Evolutionary conservation across 2,888 invertebrate species (phyloP), one percentile per base, ranked within the genome.

Genomic region (Steinernema carpocapsae): DNA sequence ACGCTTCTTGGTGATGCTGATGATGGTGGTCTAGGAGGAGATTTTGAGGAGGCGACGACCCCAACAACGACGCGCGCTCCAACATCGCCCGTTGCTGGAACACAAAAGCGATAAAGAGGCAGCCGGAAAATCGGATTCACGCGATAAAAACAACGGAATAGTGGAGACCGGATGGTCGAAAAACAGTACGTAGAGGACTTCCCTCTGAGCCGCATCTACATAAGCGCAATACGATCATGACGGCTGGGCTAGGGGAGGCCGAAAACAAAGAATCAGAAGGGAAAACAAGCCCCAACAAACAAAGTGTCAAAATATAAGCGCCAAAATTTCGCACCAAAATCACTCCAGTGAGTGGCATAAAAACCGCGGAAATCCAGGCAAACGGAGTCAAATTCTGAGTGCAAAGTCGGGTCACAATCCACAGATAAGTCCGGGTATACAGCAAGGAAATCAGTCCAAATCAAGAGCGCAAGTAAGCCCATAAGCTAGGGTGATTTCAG

Each of bases 1-100:
- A 56, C 3, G 56, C n/a, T 26, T 56, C 56, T 12, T 3, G 56
- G 12, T 56, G 56, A 6, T 56, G 56, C 14, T 22, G 26, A n/a
- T 51, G 56, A 19, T 24, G 56, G 56, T 22, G 56, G n/a, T n/a
- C n/a, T n/a, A n/a, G n/a, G n/a, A n/a, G n/a, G n/a, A n/a, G n/a
- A n/a, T n/a, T n/a, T 6, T 22, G 56, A 24, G 24, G 56, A 56
- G 24, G 56, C 22, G 56, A 24, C 3, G 56, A 43, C 10, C 14
- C 14, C 24, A 56, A 26, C 56, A 56, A 26, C 26, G 56, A 56
- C 12, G 56, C 26, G 56, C 56, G 56, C 56, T 56, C 56, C 56
- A 56, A 56, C 56, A 56, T 56, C 56, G 56, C 24, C n/a, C n/a
- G n/a, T 26, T 51, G 51, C 51, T 56, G 56, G 56, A 56, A 56